A percentile compares a stretch with the other conserved stretches of the same genome.
These are phyloP conservation scores for Ceratina australensis DNA, from an alignment of 1,140 invertebrate species.

Conservation along the genomic window DNA sequence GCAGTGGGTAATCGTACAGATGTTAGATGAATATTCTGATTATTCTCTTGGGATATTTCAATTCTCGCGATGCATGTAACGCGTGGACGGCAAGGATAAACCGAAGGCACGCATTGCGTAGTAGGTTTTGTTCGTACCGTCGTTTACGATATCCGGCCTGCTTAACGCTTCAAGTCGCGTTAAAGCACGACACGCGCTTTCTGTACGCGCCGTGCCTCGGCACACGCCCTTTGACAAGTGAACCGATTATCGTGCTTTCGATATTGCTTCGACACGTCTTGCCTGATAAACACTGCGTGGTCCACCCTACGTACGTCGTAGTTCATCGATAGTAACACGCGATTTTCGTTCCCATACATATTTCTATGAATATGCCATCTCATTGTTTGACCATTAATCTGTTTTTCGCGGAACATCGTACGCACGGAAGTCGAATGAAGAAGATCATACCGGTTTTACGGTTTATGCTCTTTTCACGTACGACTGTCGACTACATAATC, in stretches of 20 bases:
- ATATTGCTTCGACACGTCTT: neutral
- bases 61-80: conserved; percentile 47
- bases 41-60: conserved; percentile 34
- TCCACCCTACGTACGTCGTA: neutral
- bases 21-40: conserved; percentile 41
- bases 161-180: conserved; percentile 27
- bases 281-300: conserved; percentile 6
- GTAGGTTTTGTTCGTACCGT: neutral
- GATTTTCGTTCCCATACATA: conserved; percentile 2
- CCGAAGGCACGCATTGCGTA: conserved; percentile 37
- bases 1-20: neutral
- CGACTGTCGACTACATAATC: conserved; percentile 12
- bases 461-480: neutral
- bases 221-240: conserved; percentile 47
- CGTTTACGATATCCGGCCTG: neutral
- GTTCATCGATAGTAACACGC: conserved; percentile 9
- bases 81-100: conserved; percentile 56
- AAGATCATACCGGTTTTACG: no score
- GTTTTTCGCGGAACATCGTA: neutral
- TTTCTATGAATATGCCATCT: neutral
- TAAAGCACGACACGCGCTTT: conserved; percentile 20
- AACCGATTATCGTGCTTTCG: conserved; percentile 37
- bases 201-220: conserved; percentile 10
- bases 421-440: no score
- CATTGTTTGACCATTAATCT: neutral